Base-by-base conservation (phyloP, 2,797 vertebrate genomes). In the Alectoris magna region DNA sequence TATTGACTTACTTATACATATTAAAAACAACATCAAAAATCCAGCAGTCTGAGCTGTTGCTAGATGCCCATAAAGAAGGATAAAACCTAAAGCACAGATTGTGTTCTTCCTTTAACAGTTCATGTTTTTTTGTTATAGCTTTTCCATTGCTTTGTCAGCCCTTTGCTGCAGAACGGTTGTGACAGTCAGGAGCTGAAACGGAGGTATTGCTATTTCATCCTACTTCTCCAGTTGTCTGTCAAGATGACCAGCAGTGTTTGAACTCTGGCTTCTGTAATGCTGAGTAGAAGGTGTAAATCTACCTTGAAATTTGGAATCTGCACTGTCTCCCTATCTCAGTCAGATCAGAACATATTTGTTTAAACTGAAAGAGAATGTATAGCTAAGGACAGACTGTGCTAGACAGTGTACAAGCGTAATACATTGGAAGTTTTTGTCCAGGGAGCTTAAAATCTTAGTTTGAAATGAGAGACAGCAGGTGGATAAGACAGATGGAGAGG, bases 401-500 rank as follows among this genome's bases (percentile, higher is more conserved):
- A 89, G 34, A n/a, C 79, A 88, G 67, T 81, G 26, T 59, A 91
- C 39, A 93, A 81, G 85, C 91, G 92, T 91, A 84, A 83, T 55
- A 88, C 94, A 94, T 91, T 83, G 79, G 48, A 55, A 92, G 51
- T 3, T 89, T 94, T 92, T 93, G 89, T 81, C 92, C 73, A 88
- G 91, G 85, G 85, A 93, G 63, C 36, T 91, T 87, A 90, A 84
- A 55, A 86, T 93, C 91, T 92, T 84, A 94, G 92, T 90, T 81
- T 67, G 73, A 93, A 93, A 92, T 91, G 84, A 92, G 69, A 95
- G 79, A 91, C 87, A 94, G 91, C 92, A 95, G 87, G 92, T 96
- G 94, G 89, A 94, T 90, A 93, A 94, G 92, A 94, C 91, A 93
- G 95, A 96, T 96, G 94, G 96, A 93, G 83, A 81, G 67, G 85